phyloP scores from a whole-genome alignment of 2,888 invertebrate species.

The Masnerella sp. region DNA sequence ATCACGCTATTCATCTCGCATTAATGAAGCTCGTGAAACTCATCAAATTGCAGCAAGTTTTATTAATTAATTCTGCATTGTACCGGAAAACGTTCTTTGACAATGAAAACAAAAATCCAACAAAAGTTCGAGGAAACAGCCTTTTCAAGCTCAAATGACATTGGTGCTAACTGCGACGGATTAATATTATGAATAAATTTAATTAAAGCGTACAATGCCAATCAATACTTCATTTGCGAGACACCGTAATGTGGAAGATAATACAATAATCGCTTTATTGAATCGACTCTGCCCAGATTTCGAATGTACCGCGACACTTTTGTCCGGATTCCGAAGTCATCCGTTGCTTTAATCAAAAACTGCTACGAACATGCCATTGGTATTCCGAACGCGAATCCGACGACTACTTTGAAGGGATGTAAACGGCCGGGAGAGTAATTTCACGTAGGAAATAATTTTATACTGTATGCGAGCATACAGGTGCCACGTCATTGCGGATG shows the following conservation, averaged over 20 bases:
- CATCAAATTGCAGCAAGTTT: too few species aligned
- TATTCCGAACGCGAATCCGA: background rate
- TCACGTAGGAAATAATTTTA: too few species aligned
- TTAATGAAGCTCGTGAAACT: too few species aligned
- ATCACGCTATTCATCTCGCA: too few species aligned
- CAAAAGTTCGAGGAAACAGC: background rate
- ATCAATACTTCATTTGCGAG: background rate
- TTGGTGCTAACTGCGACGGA: background rate
- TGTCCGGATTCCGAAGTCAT: background rate
- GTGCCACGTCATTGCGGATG: too few species aligned
- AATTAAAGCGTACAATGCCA: slow-evolving; percentile 5
- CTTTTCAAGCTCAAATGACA: background rate
- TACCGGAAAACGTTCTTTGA: too few species aligned
- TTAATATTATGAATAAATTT: slow-evolving; percentile 7
- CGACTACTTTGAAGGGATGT: too few species aligned
- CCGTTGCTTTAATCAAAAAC: background rate
- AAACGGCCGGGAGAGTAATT: too few species aligned
- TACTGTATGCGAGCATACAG: too few species aligned
- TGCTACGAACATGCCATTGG: background rate
- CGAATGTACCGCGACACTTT: background rate
- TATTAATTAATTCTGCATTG: too few species aligned
- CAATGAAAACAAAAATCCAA: too few species aligned
- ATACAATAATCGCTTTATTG: background rate
- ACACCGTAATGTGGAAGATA: background rate
- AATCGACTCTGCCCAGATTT: background rate